phyloP scores from a whole-genome alignment of 1,140 invertebrate species.

The Drosophila nikananu region DNA sequence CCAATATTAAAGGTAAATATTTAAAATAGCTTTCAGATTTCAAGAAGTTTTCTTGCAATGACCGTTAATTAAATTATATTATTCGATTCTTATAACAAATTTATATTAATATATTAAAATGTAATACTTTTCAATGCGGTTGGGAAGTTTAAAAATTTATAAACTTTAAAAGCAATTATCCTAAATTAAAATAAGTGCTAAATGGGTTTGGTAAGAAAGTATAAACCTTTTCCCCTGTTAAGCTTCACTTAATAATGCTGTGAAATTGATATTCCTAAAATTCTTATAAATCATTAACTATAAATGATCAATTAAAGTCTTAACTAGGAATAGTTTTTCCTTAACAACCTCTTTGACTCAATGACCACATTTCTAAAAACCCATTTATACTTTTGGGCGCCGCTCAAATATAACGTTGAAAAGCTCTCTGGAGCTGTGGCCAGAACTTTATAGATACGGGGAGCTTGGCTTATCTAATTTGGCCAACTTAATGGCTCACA shows the following conservation, averaged over 20 bases:
- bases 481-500: conserved; percentile 18
- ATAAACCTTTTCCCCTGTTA: no score
- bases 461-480: conserved; percentile 19
- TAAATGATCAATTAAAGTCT: neutral
- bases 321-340: neutral
- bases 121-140: no score
- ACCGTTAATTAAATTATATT: neutral
- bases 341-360: neutral
- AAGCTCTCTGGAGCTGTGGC: conserved; percentile 20
- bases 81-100: neutral
- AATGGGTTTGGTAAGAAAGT: no score
- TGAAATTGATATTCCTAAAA: neutral
- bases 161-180: neutral
- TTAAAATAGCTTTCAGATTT: neutral
- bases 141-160: neutral
- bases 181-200: neutral
- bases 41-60: neutral
- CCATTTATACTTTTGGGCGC: conserved; percentile 33
- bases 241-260: no score
- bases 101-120: neutral
- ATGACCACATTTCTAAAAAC: neutral
- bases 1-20: neutral
- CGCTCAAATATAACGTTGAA: neutral
- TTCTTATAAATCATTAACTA: neutral
- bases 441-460: conserved; percentile 4